Conservation (phyloP, 2,888 invertebrate genomes). For the Drosophila prolongata region DNA sequence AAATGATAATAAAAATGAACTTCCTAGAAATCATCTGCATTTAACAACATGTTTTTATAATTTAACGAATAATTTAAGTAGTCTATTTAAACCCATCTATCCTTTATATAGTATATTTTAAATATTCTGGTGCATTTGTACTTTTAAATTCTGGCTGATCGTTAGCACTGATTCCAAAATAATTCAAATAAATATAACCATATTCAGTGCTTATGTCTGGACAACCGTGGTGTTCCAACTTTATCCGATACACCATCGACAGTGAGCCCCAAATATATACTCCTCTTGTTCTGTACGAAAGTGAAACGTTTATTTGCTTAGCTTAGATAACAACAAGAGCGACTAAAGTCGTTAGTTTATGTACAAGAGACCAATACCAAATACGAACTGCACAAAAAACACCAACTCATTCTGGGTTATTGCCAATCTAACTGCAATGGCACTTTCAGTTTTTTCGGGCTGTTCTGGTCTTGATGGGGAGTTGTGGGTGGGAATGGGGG, state of each 20-base stretch:
- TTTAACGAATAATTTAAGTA: too few species aligned
- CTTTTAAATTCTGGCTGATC: too few species aligned
- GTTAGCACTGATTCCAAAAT: too few species aligned
- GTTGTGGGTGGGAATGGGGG: slow-evolving; percentile 7
- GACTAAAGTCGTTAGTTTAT: slow-evolving; percentile 55
- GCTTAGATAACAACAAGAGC: slow-evolving; percentile 58
- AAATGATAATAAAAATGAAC: neutral
- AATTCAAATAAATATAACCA: too few species aligned
- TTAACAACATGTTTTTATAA: too few species aligned
- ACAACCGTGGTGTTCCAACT: too few species aligned
- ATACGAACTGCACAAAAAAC: slow-evolving; percentile 10
- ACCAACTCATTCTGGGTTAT: slow-evolving; percentile 14
- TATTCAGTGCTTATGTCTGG: too few species aligned
- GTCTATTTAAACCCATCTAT: too few species aligned
- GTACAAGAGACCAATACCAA: slow-evolving; percentile 53
- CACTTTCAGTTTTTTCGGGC: slow-evolving; percentile 19
- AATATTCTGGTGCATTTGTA: too few species aligned
- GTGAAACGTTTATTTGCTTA: slow-evolving; percentile 61
- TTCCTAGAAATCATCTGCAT: too few species aligned
- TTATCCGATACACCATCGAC: neutral
- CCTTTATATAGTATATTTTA: too few species aligned
- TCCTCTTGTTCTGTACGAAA: slow-evolving; percentile 10
- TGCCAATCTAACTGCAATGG: slow-evolving; percentile 53
- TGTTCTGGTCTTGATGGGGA: slow-evolving; percentile 10
- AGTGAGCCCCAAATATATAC: slow-evolving; percentile 15